Percentiles rank a stretch among this genome's conserved stretches.
Conservation (phyloP, 2,888 invertebrate species). For the Emmelina monodactyla region DNA sequence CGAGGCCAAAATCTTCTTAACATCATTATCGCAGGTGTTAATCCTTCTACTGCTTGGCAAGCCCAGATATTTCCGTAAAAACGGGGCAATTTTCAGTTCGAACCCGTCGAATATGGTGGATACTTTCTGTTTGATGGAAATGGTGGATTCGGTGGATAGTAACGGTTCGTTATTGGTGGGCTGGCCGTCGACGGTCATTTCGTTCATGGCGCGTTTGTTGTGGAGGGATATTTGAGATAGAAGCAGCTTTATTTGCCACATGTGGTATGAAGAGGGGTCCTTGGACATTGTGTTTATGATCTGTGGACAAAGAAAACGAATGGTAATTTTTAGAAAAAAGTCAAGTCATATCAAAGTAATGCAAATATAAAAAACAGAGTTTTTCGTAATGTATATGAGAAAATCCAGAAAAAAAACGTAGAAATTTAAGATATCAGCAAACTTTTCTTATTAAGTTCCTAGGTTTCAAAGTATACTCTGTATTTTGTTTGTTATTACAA, state of each 20-base stretch:
- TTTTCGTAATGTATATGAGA: too few relatives aligned
- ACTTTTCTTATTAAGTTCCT: too few relatives aligned
- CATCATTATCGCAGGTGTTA: conserved; percentile 28
- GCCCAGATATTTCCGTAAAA: conserved; percentile 59
- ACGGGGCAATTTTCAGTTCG: conserved; percentile 51
- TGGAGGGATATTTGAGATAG: conserved; percentile 62
- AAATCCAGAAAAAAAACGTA: too few relatives aligned
- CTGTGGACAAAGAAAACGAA: conserved; percentile 46
- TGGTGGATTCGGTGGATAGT: conserved; percentile 67
- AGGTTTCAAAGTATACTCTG: too few relatives aligned
- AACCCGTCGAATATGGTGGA: conserved; percentile 60
- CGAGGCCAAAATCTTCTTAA: conserved; percentile 50
- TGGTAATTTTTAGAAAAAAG: too few relatives aligned
- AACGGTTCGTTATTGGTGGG: conserved; percentile 43
- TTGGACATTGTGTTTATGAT: conserved; percentile 61
- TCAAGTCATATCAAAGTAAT: too few relatives aligned
- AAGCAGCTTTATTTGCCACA: conserved; percentile 80
- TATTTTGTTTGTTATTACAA: too few relatives aligned
- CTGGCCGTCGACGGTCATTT: conserved; percentile 38
- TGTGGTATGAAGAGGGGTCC: conserved; percentile 62
- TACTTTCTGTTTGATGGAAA: conserved; percentile 69
- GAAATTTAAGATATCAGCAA: too few relatives aligned
- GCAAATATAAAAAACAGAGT: too few relatives aligned
- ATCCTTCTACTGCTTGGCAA: conserved; percentile 34
- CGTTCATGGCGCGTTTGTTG: conserved; percentile 24